A percentile compares a stretch with the other conserved stretches of the same genome.
Evolutionary conservation across 1,140 invertebrate species (phyloP).

Genomic region (Venturia canescens): DNA sequence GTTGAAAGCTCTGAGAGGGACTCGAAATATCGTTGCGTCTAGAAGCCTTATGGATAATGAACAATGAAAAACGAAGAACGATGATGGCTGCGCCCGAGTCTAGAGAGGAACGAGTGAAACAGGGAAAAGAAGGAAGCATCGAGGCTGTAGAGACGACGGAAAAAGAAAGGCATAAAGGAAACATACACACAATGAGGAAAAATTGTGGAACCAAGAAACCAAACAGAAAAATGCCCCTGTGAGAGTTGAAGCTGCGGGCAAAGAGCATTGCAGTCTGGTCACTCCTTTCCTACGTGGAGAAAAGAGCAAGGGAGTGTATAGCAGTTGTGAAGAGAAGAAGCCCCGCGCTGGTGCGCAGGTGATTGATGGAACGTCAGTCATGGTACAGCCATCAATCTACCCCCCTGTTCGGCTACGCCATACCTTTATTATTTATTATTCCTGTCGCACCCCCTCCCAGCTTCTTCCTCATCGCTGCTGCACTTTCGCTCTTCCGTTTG

Average conservation of each 20-base stretch:
- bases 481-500: slow-evolving; percentile 41
- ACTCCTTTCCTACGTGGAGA: slow-evolving; percentile 20
- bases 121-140: background rate
- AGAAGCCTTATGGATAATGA: slow-evolving; percentile 8
- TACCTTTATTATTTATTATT: slow-evolving; percentile 76
- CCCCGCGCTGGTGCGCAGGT: slow-evolving; percentile 59
- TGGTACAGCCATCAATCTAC: slow-evolving; percentile 75
- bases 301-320: slow-evolving; percentile 5
- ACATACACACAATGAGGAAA: slow-evolving; percentile 13
- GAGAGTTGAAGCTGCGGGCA: background rate
- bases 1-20: background rate
- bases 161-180: slow-evolving; percentile 15
- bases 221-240: slow-evolving; percentile 1
- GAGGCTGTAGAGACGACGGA: background rate
- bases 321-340: slow-evolving; percentile 34
- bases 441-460: slow-evolving; percentile 61
- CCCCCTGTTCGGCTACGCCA: slow-evolving; percentile 51
- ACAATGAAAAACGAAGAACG: background rate
- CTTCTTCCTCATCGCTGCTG: slow-evolving; percentile 45
- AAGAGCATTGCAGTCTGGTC: slow-evolving; percentile 31
- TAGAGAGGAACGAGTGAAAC: slow-evolving; percentile 6
- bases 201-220: background rate
- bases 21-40: background rate
- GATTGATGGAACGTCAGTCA: slow-evolving; percentile 77
- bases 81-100: slow-evolving; percentile 9